Percentiles rank a stretch among this genome's conserved stretches.
phyloP scores from a whole-genome alignment of 2,113 vertebrate genomes.

The Heloderma charlesbogerti region DNA sequence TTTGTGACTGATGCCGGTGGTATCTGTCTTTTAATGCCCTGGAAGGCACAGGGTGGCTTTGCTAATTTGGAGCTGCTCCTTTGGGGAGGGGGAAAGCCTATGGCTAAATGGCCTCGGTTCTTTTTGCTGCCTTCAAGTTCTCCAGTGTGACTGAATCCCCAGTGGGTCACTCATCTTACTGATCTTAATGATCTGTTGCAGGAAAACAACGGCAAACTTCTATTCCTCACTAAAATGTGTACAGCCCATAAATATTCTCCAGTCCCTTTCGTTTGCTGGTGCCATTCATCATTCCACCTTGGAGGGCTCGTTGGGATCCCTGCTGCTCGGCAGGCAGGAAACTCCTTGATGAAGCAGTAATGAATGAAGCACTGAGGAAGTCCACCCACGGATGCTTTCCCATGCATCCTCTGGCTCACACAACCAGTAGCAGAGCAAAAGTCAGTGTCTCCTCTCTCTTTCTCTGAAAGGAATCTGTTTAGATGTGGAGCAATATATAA shows the following conservation, averaged over 20 bases:
- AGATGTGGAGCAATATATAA: no score
- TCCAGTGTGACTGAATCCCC: constrained; percentile 37
- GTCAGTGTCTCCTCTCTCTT: not conserved
- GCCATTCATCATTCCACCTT: constrained; percentile 34
- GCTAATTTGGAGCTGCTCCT: constrained; percentile 47
- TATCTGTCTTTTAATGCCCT: not conserved
- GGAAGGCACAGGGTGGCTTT: not conserved
- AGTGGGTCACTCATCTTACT: constrained; percentile 65
- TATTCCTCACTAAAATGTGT: constrained; percentile 60
- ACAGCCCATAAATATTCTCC: constrained; percentile 78
- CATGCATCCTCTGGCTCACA: constrained; percentile 31
- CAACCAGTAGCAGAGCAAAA: constrained; percentile 22
- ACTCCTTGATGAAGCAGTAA: constrained; percentile 59
- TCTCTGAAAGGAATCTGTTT: not conserved
- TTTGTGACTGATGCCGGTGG: not conserved
- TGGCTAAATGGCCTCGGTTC: constrained; percentile 38
- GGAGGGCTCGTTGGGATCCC: constrained; percentile 63
- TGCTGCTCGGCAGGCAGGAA: constrained; percentile 47
- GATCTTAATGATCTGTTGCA: constrained; percentile 70
- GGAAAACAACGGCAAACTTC: constrained; percentile 63
- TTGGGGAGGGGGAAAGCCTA: constrained; percentile 21
- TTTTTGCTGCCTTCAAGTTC: constrained; percentile 39
- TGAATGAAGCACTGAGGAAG: constrained; percentile 61
- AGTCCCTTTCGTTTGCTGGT: constrained; percentile 57
- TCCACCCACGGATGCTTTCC: constrained; percentile 27